These are phyloP conservation scores for Tigriopus californicus DNA, from an alignment of 2,888 invertebrate genomes.

Conservation along the genomic window DNA sequence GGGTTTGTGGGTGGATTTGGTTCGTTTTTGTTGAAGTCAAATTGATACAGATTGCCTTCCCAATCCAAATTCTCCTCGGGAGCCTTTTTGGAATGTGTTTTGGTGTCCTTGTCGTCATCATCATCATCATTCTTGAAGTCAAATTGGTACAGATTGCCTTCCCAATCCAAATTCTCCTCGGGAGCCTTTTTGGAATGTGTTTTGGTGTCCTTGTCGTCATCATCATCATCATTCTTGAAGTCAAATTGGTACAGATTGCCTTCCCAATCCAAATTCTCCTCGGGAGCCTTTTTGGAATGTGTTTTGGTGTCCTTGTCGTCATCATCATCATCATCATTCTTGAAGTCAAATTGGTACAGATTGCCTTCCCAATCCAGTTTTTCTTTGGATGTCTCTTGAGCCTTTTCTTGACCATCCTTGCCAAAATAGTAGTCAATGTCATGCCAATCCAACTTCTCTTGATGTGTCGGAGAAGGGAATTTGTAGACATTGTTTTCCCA, in stretches of 20 bases:
- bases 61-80: background rate
- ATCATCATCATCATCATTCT: background rate
- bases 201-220: background rate
- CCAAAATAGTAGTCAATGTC: background rate
- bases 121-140: background rate
- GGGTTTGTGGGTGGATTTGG: background rate
- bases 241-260: background rate
- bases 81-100: background rate
- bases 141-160: background rate
- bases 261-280: background rate
- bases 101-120: background rate
- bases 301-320: too few species aligned
- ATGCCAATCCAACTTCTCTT: background rate
- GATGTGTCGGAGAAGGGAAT: background rate
- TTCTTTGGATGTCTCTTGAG: background rate
- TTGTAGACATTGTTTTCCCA: background rate
- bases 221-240: background rate
- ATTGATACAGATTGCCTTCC: background rate
- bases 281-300: background rate
- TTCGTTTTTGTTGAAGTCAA: background rate
- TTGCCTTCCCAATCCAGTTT: background rate
- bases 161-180: background rate
- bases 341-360: background rate
- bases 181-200: background rate
- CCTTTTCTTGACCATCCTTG: background rate